A percentile compares a stretch with the other conserved stretches of the same genome.
phyloP scores from a whole-genome alignment of 2,888 invertebrate genomes.

The Sphecodes monilicornis region DNA sequence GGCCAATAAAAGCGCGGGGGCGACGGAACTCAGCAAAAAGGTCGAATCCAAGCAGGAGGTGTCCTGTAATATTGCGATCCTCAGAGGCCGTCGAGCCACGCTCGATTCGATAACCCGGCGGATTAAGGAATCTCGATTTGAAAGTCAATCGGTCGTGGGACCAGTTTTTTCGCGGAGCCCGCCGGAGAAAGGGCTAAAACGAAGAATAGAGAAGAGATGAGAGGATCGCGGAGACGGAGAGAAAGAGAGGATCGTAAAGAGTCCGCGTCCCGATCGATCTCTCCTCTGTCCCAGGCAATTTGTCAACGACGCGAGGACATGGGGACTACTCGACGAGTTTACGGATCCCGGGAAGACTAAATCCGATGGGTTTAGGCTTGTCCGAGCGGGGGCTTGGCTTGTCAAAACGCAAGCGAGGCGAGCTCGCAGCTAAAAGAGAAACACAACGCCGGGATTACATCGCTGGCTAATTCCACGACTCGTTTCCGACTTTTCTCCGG shows the following conservation, averaged over 20 bases:
- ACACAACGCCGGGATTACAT: conserved; percentile 18
- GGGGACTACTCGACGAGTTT: background rate
- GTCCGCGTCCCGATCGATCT: conserved; percentile 35
- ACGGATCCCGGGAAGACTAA: background rate
- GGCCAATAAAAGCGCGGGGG: background rate
- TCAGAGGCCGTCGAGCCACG: background rate
- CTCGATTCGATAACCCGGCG: conserved; percentile 34
- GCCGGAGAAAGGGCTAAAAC: conserved; percentile 11
- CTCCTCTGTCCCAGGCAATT: conserved; percentile 39
- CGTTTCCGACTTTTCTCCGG: conserved; percentile 8
- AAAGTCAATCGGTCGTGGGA: conserved; percentile 52
- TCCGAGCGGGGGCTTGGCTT: conserved; percentile 25
- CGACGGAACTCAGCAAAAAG: background rate
- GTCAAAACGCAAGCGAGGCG: background rate
- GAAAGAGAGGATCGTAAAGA: conserved; percentile 28
- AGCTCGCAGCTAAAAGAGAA: background rate
- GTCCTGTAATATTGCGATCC: background rate
- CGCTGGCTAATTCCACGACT: conserved; percentile 8
- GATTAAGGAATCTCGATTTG: conserved; percentile 53
- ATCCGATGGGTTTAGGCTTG: background rate
- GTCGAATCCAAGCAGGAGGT: background rate
- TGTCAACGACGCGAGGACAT: conserved; percentile 29
- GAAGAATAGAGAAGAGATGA: background rate
- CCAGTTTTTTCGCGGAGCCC: conserved; percentile 55
- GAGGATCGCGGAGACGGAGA: background rate